These are phyloP conservation scores for Heliconius cydno DNA, from an alignment of 2,888 invertebrate genomes.

Conservation along the genomic window DNA sequence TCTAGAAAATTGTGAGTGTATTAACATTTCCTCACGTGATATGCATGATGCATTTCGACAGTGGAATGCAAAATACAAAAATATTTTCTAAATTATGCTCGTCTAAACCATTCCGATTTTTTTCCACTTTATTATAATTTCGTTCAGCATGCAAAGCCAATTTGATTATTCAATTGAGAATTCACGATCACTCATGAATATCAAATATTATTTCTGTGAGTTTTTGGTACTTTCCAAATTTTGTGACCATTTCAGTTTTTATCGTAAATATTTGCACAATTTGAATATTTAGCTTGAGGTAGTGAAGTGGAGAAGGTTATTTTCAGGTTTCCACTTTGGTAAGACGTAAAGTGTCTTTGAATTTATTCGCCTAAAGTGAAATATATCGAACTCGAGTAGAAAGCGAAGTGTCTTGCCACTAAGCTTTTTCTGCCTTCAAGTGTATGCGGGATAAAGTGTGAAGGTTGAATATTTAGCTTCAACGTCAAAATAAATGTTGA, in stretches of 20 bases:
- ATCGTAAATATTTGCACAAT: slow-evolving; percentile 21
- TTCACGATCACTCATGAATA: slow-evolving; percentile 42
- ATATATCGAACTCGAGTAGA: background rate
- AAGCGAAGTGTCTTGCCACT: background rate
- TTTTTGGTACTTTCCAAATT: slow-evolving; percentile 29
- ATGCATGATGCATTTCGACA: background rate
- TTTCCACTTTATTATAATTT: slow-evolving; percentile 38
- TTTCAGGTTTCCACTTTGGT: background rate
- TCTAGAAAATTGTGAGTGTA: background rate
- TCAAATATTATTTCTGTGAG: slow-evolving; percentile 37
- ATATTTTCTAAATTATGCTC: slow-evolving; percentile 9
- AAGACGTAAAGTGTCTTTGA: background rate
- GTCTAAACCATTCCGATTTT: slow-evolving; percentile 6
- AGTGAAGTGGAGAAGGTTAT: background rate
- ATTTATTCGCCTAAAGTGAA: no score
- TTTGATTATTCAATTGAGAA: slow-evolving; percentile 43
- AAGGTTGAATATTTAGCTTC: slow-evolving; percentile 1
- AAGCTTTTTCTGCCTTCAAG: background rate
- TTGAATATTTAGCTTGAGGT: background rate
- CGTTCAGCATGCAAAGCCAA: slow-evolving; percentile 37
- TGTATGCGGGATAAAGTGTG: background rate
- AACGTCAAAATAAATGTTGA: background rate
- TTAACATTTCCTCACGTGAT: background rate
- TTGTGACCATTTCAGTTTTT: slow-evolving; percentile 13
- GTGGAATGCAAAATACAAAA: background rate